A percentile compares a stretch with the other conserved stretches of the same genome.
phyloP scores from a whole-genome alignment of 1,140 invertebrate species.

The Leguminivora glycinivorella region DNA sequence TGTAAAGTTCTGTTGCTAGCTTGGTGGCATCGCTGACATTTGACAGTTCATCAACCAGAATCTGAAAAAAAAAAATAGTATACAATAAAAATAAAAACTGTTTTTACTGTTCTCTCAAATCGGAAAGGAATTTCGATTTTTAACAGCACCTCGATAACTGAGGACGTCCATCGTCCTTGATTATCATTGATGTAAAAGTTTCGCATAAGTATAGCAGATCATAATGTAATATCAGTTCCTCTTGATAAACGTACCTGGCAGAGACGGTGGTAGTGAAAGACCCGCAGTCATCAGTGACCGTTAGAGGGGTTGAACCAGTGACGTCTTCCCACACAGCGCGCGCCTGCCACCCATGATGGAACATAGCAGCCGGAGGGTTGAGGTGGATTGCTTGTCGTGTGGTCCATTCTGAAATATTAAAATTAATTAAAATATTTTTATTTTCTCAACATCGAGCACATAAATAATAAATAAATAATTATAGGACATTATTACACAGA shows the following conservation, averaged over 20 bases:
- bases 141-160: too few relatives aligned
- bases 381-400: conserved; percentile 52
- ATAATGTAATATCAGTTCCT: too few relatives aligned
- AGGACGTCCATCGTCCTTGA: too few relatives aligned
- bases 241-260: conserved; percentile 78
- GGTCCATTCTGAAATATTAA: conserved; percentile 39
- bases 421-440: too few relatives aligned
- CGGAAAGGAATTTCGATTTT: too few relatives aligned
- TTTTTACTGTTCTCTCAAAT: too few relatives aligned
- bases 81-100: conserved; percentile 27
- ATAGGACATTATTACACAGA: too few relatives aligned
- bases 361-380: conserved; percentile 61
- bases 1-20: conserved; percentile 97
- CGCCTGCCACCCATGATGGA: conserved; percentile 96
- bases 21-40: conserved; percentile 95
- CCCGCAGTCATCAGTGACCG: conserved; percentile 97
- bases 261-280: conserved; percentile 98
- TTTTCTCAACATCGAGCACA: too few relatives aligned
- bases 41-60: conserved; percentile 99
- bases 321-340: conserved; percentile 99
- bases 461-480: too few relatives aligned
- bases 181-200: neutral
- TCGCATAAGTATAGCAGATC: too few relatives aligned
- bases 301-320: conserved; percentile 95
- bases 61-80: conserved; percentile 66